Base-by-base conservation (phyloP, 64 coral and sea anemone species). In the Montipora sp. region DNA sequence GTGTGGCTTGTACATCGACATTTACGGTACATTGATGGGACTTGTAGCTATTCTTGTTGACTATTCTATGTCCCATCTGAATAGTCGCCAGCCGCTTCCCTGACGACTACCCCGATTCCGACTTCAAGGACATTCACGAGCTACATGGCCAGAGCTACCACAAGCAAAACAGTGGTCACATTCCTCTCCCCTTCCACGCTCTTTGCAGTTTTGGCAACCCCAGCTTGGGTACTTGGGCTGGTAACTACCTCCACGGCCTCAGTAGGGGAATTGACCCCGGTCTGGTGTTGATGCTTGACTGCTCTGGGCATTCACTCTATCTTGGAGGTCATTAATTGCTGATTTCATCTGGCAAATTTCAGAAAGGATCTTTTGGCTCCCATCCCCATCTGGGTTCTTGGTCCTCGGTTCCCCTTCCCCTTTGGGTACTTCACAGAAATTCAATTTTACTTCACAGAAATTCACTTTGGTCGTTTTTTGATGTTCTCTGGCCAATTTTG, bases 101-200 rank as follows among this genome's bases (percentile, higher is more conserved):
- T 83, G 90, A 75, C 47, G 90, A 75, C 90, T 59, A 36, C 36
- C 36, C 36, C 36, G n/a, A 23, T 59, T 58, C 21, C 27, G 1
- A 6, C 46, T 91, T 49, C 83, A 73, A 19, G 46, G 44, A 83
- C 80, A 84, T 48, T 84, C 90, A 1, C 36, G 72, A 24, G 23
- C 83, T 22, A 92, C 55, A 27, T 84, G 90, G n/a, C 90, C 90
- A 74, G 81, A 77, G 80, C 63, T 12, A 84, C 70, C 90, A 75
- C 80, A 92, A 45, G 80, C 73, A 36, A 36, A 36, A 36, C 36
- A 36, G 36, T 36, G 36, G 36, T 36, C 36, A 36, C 36, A 36
- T 36, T 36, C 36, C 36, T 36, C 36, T 36, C 36, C 36, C 36
- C 36, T 36, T 36, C 36, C 36, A 36, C 1, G 36, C 36, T 36